Evolutionary conservation across 2,113 vertebrate species (phyloP).

Genomic region (Athene noctua): DNA sequence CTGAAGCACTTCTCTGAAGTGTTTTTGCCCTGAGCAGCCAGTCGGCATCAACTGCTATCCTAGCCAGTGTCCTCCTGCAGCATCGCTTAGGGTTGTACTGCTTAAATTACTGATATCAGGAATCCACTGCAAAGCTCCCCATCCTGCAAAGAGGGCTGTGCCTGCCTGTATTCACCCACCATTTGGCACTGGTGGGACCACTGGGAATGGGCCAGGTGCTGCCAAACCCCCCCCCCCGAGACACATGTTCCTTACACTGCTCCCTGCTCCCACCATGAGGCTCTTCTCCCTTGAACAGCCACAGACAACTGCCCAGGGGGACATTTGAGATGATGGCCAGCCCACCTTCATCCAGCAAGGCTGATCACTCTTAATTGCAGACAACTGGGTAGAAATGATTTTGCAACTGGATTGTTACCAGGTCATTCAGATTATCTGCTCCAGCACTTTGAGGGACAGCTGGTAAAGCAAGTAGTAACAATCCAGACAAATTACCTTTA

Average conservation of each 20-base stretch:
- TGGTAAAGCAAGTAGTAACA: slow-evolving; percentile 3
- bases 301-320: fast-evolving
- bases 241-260: fast-evolving
- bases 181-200: not conserved
- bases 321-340: not conserved
- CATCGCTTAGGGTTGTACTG: no score
- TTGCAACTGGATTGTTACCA: not conserved
- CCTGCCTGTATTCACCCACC: not conserved
- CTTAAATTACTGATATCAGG: not conserved
- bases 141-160: not conserved
- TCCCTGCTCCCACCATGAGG: not conserved
- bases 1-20: not conserved
- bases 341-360: not conserved
- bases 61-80: not conserved
- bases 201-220: not conserved
- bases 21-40: not conserved
- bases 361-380: not conserved
- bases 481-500: not conserved
- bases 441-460: not conserved
- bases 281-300: not conserved
- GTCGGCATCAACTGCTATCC: not conserved
- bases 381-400: not conserved
- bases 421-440: not conserved
- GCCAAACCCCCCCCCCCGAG: not conserved
- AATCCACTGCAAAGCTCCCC: not conserved